These are phyloP conservation scores for Drosophila pseudotakahashii DNA, from an alignment of 2,888 invertebrate species.

Conservation along the genomic window DNA sequence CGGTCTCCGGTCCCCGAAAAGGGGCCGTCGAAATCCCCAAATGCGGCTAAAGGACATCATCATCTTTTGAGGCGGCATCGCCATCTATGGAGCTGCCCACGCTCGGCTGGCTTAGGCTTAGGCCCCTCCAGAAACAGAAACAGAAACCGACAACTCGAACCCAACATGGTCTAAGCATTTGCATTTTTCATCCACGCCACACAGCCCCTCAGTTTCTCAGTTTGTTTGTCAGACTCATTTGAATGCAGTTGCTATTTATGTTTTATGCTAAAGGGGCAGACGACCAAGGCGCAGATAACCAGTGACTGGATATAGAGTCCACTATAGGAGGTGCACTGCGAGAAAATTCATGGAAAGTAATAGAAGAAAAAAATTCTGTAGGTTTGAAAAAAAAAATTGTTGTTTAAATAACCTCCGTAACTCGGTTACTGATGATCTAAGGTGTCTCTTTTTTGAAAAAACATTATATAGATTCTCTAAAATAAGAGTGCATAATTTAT, in stretches of 20 bases:
- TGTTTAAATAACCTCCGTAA: no score
- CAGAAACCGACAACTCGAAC: slow-evolving; percentile 23
- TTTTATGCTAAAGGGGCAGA: slow-evolving; percentile 73
- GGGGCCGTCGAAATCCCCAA: slow-evolving; percentile 48
- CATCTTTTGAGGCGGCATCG: slow-evolving; percentile 23
- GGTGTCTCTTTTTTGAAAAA: no score
- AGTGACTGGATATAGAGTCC: slow-evolving; percentile 15
- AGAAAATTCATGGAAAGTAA: not conserved
- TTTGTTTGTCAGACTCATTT: slow-evolving; percentile 79
- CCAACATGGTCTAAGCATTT: slow-evolving; percentile 45
- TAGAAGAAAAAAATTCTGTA: not conserved
- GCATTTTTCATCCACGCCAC: slow-evolving; percentile 41
- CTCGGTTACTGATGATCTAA: no score
- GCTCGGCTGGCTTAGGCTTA: slow-evolving; percentile 5
- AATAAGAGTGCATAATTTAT: no score
- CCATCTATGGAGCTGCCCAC: slow-evolving; percentile 44
- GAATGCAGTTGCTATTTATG: slow-evolving; percentile 80
- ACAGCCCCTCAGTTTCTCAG: slow-evolving; percentile 39
- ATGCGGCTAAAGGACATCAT: slow-evolving; percentile 44
- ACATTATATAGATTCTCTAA: no score
- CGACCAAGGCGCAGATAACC: slow-evolving; percentile 24
- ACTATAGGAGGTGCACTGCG: not conserved
- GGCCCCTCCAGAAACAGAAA: slow-evolving; percentile 8
- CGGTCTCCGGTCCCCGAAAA: slow-evolving; percentile 3
- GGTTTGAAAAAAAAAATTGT: no score